Evolutionary conservation across 92 coral and sea anemone genomes (phyloP), one percentile per base, ranked within the genome.

Genomic region (Paragorgia papillata): DNA sequence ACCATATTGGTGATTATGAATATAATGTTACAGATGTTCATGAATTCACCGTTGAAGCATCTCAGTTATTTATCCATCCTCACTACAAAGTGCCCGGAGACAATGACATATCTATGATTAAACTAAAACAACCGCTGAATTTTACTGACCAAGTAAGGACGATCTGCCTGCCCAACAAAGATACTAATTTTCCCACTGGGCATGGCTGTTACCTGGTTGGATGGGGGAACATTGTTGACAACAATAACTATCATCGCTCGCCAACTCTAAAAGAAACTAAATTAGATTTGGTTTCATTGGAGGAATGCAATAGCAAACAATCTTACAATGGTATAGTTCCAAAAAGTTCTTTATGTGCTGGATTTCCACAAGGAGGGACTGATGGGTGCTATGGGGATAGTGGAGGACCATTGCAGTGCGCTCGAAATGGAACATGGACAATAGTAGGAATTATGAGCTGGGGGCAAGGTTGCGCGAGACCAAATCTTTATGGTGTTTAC

Each of bases 171-270:
- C 92, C 96, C 39, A 71, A 66, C 66, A 80, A 80, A 29, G 64
- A 75, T 17, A 66, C 77, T 15, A 49, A 20, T 24, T 69, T 85
- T 30, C 7, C 76, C 7, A 63, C 62, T 27, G 87, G 81, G 0
- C 49, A 85, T 35, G 69, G 88, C 49, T 93, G 97, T 78, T 90
- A 80, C 66, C 81, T 83, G 30, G 89, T 93, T 27, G 97, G 97
- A 24, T 93, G 97, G 97, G 97, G 97, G 1, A 84, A 39, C 63
- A 80, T 88, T 50, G 63, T 53, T 29, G 83, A 84, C 71, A 83
- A 41, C 24, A 79, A 70, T 1, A 65, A 18, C 31, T 67, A 67
- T 73, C 34, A 55, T 25, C 25, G 79, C 59, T 69, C 76, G 17
- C 41, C 61, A 17, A 33, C 82, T 33, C 53, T 90, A 12, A 85